These are phyloP conservation scores for Cetonia aurata DNA, from an alignment of 2,888 invertebrate species.

Conservation along the genomic window DNA sequence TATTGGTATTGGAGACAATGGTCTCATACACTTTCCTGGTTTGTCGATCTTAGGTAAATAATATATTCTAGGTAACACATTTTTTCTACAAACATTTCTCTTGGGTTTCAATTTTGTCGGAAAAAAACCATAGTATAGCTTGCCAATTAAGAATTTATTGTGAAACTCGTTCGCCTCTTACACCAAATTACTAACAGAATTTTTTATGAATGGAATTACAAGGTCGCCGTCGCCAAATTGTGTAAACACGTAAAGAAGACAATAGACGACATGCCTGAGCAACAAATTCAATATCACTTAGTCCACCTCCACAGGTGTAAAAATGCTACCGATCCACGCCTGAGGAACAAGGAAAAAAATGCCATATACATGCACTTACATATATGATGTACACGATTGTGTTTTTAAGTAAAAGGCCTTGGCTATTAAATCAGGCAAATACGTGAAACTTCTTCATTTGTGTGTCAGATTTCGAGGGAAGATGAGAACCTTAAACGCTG, in stretches of 20 bases:
- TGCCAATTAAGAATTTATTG: constrained; percentile 3
- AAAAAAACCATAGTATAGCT: constrained; percentile 3
- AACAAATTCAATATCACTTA: constrained; percentile 16
- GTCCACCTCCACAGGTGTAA: not conserved
- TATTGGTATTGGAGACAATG: too few species aligned
- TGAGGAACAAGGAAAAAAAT: constrained; percentile 14
- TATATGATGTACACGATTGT: constrained; percentile 1
- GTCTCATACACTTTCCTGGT: too few species aligned
- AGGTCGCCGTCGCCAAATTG: constrained; percentile 31
- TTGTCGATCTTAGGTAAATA: too few species aligned
- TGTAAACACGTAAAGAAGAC: constrained; percentile 21
- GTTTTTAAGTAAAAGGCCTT: constrained; percentile 40
- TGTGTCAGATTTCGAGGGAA: constrained; percentile 41
- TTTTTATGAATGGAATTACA: constrained; percentile 33
- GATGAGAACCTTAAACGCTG: constrained; percentile 23
- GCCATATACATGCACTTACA: constrained; percentile 5
- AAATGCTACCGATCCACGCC: constrained; percentile 14
- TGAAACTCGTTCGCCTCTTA: not conserved
- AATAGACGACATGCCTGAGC: constrained; percentile 20
- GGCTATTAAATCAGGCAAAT: constrained; percentile 40
- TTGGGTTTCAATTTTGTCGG: not conserved
- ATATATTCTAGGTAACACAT: too few species aligned
- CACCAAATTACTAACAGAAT: not conserved
- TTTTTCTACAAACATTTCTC: too few species aligned
- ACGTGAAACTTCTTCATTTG: constrained; percentile 44